phyloP scores from a whole-genome alignment of 1,140 invertebrate species.

The Heliconius melpomene region DNA sequence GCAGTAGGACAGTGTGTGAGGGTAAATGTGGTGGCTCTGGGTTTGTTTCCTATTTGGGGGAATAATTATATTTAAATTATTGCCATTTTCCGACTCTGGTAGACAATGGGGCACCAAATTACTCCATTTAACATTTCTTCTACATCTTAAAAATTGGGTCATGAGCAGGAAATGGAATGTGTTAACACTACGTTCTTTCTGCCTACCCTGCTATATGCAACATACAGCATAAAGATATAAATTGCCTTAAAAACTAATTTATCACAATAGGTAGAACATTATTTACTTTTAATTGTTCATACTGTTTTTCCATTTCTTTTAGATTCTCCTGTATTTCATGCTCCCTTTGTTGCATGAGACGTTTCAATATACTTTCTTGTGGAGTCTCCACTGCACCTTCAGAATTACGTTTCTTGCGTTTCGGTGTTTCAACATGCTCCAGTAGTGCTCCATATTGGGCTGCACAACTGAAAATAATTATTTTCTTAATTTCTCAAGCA shows the following conservation, averaged over 20 bases:
- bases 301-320: slow-evolving; percentile 86
- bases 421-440: slow-evolving; percentile 92
- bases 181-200: no score
- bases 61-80: no score
- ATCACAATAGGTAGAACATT: background rate
- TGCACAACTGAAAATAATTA: slow-evolving; percentile 85
- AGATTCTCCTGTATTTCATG: slow-evolving; percentile 88
- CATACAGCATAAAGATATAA: no score
- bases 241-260: background rate
- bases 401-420: slow-evolving; percentile 90
- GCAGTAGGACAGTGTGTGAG: no score
- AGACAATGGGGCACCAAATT: no score
- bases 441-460: slow-evolving; percentile 92
- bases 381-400: slow-evolving; percentile 87
- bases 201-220: no score
- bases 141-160: no score
- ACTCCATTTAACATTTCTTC: no score
- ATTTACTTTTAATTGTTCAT: slow-evolving; percentile 85
- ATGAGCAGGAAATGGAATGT: no score
- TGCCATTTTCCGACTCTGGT: no score
- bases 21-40: no score
- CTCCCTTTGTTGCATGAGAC: slow-evolving; percentile 89
- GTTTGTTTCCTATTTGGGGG: no score
- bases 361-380: slow-evolving; percentile 89
- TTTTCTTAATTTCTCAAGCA: background rate